Evolutionary conservation across 1,140 invertebrate genomes (phyloP).

Genomic region (Bursaphelenchus mucronatus): DNA sequence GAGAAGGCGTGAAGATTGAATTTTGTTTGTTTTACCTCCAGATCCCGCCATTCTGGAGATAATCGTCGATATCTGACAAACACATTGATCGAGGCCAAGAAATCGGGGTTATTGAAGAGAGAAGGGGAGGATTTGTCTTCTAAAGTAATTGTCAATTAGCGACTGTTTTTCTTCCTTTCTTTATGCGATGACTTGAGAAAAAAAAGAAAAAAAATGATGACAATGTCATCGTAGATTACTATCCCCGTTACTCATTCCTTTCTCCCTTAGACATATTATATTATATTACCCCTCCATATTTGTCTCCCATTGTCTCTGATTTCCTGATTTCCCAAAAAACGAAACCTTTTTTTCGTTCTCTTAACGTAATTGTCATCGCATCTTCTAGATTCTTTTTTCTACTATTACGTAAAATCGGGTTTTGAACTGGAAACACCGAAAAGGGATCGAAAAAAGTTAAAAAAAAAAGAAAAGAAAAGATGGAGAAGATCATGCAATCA

Average conservation of each 20-base stretch:
- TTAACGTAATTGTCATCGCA: too few relatives aligned
- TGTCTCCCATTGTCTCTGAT: too few relatives aligned
- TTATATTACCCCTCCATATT: too few relatives aligned
- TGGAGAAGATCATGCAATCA: too few relatives aligned
- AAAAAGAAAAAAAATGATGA: background rate
- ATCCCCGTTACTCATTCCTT: background rate
- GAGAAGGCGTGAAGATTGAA: slow-evolving; percentile 7
- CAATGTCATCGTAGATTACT: background rate
- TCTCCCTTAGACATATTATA: too few relatives aligned
- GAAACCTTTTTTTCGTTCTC: too few relatives aligned
- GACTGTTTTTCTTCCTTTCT: background rate
- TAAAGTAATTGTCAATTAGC: background rate
- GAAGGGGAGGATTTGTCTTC: slow-evolving; percentile 5
- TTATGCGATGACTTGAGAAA: background rate
- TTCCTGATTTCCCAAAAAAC: too few relatives aligned
- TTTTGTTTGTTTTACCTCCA: slow-evolving; percentile 21
- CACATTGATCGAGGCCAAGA: slow-evolving; percentile 14
- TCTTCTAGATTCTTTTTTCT: too few relatives aligned
- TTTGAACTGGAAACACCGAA: too few relatives aligned
- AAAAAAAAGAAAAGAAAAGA: too few relatives aligned
- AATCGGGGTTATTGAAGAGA: slow-evolving; percentile 4
- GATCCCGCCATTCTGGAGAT: slow-evolving; percentile 17
- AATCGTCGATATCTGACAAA: slow-evolving; percentile 25
- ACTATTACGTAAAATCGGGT: too few relatives aligned
- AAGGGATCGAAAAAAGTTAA: too few relatives aligned